Evolutionary conservation across 2,113 vertebrate species (phyloP), one percentile per base, ranked within the genome.

Genomic region (Esox niger): DNA sequence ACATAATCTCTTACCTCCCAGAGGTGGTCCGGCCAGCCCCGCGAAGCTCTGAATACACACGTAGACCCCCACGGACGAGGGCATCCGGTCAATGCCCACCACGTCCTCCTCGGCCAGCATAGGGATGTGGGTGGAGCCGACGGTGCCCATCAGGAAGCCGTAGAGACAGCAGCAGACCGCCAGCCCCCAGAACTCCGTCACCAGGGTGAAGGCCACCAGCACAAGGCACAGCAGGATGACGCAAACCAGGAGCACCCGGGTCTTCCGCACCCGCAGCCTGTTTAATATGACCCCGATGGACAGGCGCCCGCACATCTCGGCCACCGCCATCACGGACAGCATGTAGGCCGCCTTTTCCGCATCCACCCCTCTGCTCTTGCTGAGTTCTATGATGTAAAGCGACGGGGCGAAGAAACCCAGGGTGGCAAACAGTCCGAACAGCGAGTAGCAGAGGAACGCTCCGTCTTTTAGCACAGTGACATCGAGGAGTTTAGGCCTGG

Each of bases 11-110:
- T 93, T 58, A 98, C 97, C 97, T 94, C 94, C 95, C 5, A 99
- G 90, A 58, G 97, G 97, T 64, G 97, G 97, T 67, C 97, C 97
- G 1, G 94, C 95, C 85, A 99, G 90, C 65, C 95, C 96, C 23
- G 97, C 88, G 56, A 98, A 89, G 85, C 97, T 99, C 1, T 99
- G 96, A 72, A 97, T 95, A 87, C 94, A 99, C 70, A 97, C 92
- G 0, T 99, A 99, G 82, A 97, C 94, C 0, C 97, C 97, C 0
- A 94, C 95, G 0, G 95, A 97, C 2, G 94, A 95, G 1, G 95
- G 82, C 96, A 99, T 98, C 85, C 82, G 94, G 56, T 95, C 89
- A 0, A 98, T 94, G 2, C 97, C 97, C 49, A 94, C 92, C 35
- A 99, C 93, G 0, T 99, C 95, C 0, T 98, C 96, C 69, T 99